Evolutionary conservation across 1,140 invertebrate species (phyloP), one percentile per base, ranked within the genome.

Genomic region (Bombus soroeensis): DNA sequence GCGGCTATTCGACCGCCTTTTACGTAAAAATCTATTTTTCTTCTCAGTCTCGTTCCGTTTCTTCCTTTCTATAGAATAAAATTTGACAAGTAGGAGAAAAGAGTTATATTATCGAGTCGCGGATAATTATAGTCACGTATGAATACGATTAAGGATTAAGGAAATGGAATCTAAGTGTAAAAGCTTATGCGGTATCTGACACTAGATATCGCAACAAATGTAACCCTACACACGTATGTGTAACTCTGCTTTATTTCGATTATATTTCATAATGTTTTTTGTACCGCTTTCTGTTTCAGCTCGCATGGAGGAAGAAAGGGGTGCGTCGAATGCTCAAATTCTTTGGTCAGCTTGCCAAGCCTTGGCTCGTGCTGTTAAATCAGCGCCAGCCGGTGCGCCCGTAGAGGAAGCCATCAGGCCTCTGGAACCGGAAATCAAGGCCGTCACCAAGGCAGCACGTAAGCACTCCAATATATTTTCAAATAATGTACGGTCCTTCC

Each of bases 291-390:
- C 25, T 87, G 47, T 96, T 96, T 59, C 92, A 98, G 98, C 96
- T 71, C 96, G 98, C 59, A 97, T 98, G 68, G 97, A 97, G 39
- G 96, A 97, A 43, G 98, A 99, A 90, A 97, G 97, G 91, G 96
- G 97, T 84, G 97, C 97, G 0, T 97, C 97, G 81, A 96, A 98
- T 88, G 97, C 98, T 9, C 98, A 99, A 93, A 96, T 98, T 57
- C 96, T 99, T 87, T 99, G 99, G 99, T 96, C 98, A 81, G 98
- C 98, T 18, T 99, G 98, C 93, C 98, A 99, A 92, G 97, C 98
- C 32, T 95, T 99, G 53, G 96, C 97, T 89, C 96, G 97, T 71
- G 97, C 97, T 10, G 96, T 99, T n/a, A 96, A 97, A 89, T 94
- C 95, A 53, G 96, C 95, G 74, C 96, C 96, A 81, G 95, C 95